These are phyloP conservation scores for Caenorhabditis sp. DNA, from an alignment of 2,888 invertebrate species.

Conservation along the genomic window DNA sequence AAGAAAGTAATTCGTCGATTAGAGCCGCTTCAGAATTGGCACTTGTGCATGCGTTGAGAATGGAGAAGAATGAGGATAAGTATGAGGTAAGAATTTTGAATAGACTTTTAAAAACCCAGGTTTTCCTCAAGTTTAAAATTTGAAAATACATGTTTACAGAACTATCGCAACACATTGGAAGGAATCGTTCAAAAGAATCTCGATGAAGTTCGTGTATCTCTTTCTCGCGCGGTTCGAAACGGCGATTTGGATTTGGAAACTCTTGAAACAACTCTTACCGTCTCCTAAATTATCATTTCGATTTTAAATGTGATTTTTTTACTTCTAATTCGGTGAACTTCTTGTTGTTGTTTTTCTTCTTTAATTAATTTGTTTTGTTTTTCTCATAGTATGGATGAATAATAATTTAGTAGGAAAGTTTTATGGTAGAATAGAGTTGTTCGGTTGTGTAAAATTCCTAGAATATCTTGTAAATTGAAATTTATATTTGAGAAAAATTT, in stretches of 20 bases:
- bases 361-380: conserved; percentile 4
- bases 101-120: not conserved
- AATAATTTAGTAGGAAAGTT: not conserved
- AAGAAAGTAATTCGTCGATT: conserved; percentile 95
- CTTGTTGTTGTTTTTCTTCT: conserved; percentile 10
- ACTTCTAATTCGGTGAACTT: conserved; percentile 1
- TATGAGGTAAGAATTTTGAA: conserved; percentile 47
- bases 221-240: conserved; percentile 43
- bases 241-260: conserved; percentile 49
- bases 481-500: not conserved
- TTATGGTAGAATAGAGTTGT: not conserved
- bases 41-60: conserved; percentile 83
- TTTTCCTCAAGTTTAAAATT: too few relatives aligned
- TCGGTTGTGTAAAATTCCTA: not conserved
- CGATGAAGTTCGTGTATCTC: conserved; percentile 40
- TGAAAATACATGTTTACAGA: conserved; percentile 9
- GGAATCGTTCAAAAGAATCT: conserved; percentile 40
- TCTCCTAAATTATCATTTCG: conserved; percentile 18
- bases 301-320: not conserved
- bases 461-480: not conserved
- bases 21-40: conserved; percentile 92
- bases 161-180: conserved; percentile 34
- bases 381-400: not conserved
- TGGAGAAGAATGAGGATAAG: conserved; percentile 77
- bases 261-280: conserved; percentile 44